Conservation (phyloP, 2,113 vertebrate genomes). For the Cebidichthys violaceus region DNA sequence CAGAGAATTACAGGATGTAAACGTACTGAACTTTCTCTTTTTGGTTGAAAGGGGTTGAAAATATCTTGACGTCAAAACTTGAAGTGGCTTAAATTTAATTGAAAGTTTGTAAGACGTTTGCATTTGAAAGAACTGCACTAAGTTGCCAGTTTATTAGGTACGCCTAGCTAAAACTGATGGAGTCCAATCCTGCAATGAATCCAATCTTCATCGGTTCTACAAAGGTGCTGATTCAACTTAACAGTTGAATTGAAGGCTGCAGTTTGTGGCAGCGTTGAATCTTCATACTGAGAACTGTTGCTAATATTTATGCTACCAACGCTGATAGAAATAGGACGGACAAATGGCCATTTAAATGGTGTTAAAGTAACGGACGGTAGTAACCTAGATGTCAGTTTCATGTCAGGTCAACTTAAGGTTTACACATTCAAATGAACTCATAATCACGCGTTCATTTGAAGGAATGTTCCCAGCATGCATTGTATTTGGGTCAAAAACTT, state of each 20-base stretch:
- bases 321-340: not conserved
- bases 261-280: not conserved
- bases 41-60: not conserved
- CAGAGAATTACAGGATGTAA: constrained; percentile 45
- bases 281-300: not conserved
- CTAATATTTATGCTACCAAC: not conserved
- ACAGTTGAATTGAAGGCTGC: not conserved
- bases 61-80: not conserved
- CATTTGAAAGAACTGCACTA: not conserved
- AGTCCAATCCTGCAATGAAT: not conserved
- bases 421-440: no score
- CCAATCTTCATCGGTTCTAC: no score
- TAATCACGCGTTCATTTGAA: no score
- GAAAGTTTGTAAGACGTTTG: not conserved
- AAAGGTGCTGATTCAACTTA: not conserved
- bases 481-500: not conserved
- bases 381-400: no score
- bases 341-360: not conserved
- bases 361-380: no score
- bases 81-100: not conserved
- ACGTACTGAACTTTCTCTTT: not conserved
- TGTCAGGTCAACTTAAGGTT: no score
- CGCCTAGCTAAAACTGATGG: not conserved
- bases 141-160: not conserved
- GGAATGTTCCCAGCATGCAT: not conserved